A percentile compares a stretch with the other conserved stretches of the same genome.
These are phyloP conservation scores for Bacillus rossius DNA, from an alignment of 1,140 invertebrate genomes.

Conservation along the genomic window DNA sequence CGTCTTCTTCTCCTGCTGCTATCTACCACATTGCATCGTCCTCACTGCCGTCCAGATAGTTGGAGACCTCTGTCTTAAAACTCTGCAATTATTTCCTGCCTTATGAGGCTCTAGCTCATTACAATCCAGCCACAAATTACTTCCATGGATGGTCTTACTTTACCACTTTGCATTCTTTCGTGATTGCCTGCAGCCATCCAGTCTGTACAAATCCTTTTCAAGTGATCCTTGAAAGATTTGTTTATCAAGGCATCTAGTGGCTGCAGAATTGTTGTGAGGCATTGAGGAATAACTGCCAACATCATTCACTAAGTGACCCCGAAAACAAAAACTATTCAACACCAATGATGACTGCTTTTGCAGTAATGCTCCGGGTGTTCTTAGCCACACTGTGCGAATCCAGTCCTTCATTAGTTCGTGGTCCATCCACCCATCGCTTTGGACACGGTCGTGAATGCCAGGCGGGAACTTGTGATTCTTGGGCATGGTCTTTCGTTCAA, in stretches of 20 bases:
- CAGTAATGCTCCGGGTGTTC: conserved; percentile 9
- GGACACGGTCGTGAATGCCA: conserved; percentile 7
- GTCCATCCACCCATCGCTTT: conserved; percentile 14
- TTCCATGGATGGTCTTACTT: conserved; percentile 9
- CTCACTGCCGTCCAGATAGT: neutral
- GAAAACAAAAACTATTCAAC: conserved; percentile 1
- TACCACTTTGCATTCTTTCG: neutral
- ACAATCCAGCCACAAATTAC: neutral
- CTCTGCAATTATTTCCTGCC: neutral
- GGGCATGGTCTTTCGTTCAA: conserved; percentile 13
- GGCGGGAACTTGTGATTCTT: conserved; percentile 2
- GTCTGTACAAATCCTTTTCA: conserved; percentile 3
- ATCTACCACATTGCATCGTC: neutral
- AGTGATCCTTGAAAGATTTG: neutral
- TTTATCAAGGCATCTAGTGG: conserved; percentile 19
- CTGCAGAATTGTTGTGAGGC: conserved; percentile 28
- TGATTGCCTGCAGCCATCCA: conserved; percentile 11
- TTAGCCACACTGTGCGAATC: conserved; percentile 13
- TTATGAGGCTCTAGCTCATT: neutral
- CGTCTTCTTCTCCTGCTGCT: too few species aligned
- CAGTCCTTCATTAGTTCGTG: conserved; percentile 12
- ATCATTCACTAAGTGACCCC: conserved; percentile 9
- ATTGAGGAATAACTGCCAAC: conserved; percentile 20
- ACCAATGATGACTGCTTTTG: conserved; percentile 6
- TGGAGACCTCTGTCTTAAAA: neutral